Evolutionary conservation across 1,140 invertebrate genomes (phyloP), one percentile per base, ranked within the genome.

Genomic region (Heliconius hewitsoni): DNA sequence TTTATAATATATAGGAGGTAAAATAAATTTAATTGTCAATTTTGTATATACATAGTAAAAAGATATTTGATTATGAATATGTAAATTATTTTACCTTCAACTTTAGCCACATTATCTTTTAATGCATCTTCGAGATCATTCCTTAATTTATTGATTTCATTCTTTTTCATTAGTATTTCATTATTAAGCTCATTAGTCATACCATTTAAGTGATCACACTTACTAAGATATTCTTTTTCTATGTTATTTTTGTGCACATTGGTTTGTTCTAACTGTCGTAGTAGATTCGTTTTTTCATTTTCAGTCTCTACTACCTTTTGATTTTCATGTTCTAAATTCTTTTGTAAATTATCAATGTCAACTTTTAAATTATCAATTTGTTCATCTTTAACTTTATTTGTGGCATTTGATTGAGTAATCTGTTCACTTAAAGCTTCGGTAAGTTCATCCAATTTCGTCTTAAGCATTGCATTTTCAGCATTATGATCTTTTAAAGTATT

Each of bases 171-270:
- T n/a, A 71, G 34, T 70, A 87, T 80, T 75, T 87, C 83, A 9
- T 75, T 73, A 75, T 82, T 87, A 4, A 85, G 52, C 39, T 83
- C 79, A 5, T 71, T 19, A 42, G 73, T 84, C 16, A 83, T 75
- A 30, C 79, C 71, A 42, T 83, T 82, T 16, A 87, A 50, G 8
- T 71, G 23, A 3, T 23, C 60, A 80, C 85, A 86, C 79, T 87
- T 81, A 79, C 81, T 85, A 39, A 85, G 66, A 81, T 88, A 88
- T 70, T 86, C 86, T 18, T 84, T 82, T 81, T 88, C 84, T 66
- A 86, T 55, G 30, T 82, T 81, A 71, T 76, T 86, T 82, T 83
- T 85, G 52, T 76, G 77, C n/a, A 72, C 70, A 4, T 79, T 82
- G 37, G 83, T 80, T 73, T 84, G 79, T 34, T 77, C 57, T 30